Conservation (phyloP, 2,888 invertebrate species). For the Sipha maydis region DNA sequence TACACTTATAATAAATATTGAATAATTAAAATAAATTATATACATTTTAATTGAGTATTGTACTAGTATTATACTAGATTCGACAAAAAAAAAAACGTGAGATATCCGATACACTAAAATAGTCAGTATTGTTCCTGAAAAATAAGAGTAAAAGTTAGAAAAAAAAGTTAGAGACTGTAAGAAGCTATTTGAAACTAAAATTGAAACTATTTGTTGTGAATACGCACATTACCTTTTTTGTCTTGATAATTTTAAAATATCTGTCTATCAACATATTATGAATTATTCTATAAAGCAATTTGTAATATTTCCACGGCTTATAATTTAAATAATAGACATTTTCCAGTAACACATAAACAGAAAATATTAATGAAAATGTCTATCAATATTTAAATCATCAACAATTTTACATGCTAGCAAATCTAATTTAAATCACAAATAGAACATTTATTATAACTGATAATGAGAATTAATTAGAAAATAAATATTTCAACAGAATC, state of each 20-base stretch:
- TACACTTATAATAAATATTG: too few species aligned
- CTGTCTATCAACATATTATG: not conserved
- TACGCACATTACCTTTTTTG: not conserved
- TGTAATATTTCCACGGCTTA: not conserved
- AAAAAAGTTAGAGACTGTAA: too few species aligned
- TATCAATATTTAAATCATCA: not conserved
- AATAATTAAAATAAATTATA: too few species aligned
- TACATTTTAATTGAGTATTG: too few species aligned
- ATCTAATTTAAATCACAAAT: not conserved
- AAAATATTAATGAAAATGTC: not conserved
- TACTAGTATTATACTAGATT: too few species aligned
- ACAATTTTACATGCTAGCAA: not conserved
- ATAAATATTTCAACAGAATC: not conserved
- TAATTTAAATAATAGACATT: not conserved
- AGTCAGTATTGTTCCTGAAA: too few species aligned
- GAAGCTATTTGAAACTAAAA: too few species aligned
- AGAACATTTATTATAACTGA: not conserved
- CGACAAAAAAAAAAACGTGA: too few species aligned
- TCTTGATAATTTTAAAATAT: conserved; percentile 18
- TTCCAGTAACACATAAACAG: not conserved
- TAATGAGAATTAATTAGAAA: not conserved
- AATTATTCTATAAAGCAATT: not conserved
- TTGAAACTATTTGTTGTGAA: not conserved
- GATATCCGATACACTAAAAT: too few species aligned
- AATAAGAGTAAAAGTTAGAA: too few species aligned